Evolutionary conservation across 2,888 invertebrate species (phyloP), one percentile per base, ranked within the genome.

Genomic region (Himalopsyche kuldschensis): DNA sequence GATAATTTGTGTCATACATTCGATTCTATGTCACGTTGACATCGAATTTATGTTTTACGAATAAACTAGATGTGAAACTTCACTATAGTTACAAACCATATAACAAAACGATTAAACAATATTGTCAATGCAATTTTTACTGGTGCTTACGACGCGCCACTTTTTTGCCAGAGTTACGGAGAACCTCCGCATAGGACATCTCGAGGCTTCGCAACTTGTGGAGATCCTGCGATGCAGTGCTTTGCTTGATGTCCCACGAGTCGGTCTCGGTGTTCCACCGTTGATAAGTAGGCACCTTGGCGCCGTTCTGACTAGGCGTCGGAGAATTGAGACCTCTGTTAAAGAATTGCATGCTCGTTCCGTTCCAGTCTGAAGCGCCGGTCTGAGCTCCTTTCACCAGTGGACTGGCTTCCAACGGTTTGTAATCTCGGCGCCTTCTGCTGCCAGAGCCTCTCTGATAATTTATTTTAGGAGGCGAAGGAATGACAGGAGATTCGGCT

Each of bases 181-280:
- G 90, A 27, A 95, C 97, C 89, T 97, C 97, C 6, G 97, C 97
- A 89, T 97, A 97, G 17, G 96, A 96, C 88, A 96, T 92, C 88
- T 97, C 97, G 80, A 97, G 91, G 88, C 95, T 94, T 88, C 96
- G 94, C 84, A 97, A 90, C 88, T 95, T 95, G 88, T 96, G 95
- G 87, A 97, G 94, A 87, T 96, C 96, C 88, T 96, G 96, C 15
- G 96, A 96, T 6, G 96, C 96, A 10, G 95, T 93, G 89, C 96
- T 95, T 89, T 93, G 91, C 86, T 92, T 91, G 81, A 91, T 90
- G 87, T 92, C 90, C 91, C 91, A 90, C 82, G 91, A 89, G 87
- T 91, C 89, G 0, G 92, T 91, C 86, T 91, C 92, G 10, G 91
- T 87, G 88, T 91, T 92, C 90, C 91, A 92, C 83, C 90, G 90